Base-by-base conservation (phyloP, 2,888 invertebrate genomes). In the Stenchaetothrips biformis region DNA sequence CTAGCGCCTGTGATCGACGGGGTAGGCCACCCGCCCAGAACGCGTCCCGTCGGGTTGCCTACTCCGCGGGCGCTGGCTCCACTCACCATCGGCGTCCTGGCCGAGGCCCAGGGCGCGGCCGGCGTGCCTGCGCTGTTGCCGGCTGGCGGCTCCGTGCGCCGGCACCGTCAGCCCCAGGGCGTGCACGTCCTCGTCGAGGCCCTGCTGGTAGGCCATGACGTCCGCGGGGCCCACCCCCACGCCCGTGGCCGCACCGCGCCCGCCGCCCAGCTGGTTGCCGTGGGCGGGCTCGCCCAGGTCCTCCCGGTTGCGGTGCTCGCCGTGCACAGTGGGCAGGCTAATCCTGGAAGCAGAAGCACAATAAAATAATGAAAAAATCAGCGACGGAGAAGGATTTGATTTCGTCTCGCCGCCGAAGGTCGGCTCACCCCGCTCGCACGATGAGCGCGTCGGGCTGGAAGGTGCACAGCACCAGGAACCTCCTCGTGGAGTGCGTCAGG, bases 361-460 rank as follows among this genome's bases (percentile, higher is more conserved):
- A 1, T n/a, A n/a, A n/a, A n/a, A n/a, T n/a, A n/a, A n/a, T n/a
- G n/a, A 37, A 37, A 37, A 37, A 37, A 37, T 37, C 37, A 37
- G 37, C 37, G 4, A 48, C 47, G 48, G 48, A 79, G 25, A 78
- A 59, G 21, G 13, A n/a, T 11, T 11, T n/a, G n/a, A n/a, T 7
- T 77, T 16, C 27, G 47, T 49, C 78, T 25, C 27, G n/a, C n/a
- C 16, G 6, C 21, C 21, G 18, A 8, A 4, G n/a, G 13, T 18
- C 27, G 37, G 53, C 83, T 82, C 81, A 84, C 84, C 94, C 94
- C 48, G 95, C 94, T 83, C 94, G 89, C 11, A 95, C 94, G 0
- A 94, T 94, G 84, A 94, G 89, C 48, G 94, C 93, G 85, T 94
- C 94, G 0, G 94, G 94, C 84, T 94, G 93, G 85, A 93, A 94